A percentile compares a stretch with the other conserved stretches of the same genome.
Conservation (phyloP, 2,888 invertebrate genomes). For the Tupiocoris notatus region DNA sequence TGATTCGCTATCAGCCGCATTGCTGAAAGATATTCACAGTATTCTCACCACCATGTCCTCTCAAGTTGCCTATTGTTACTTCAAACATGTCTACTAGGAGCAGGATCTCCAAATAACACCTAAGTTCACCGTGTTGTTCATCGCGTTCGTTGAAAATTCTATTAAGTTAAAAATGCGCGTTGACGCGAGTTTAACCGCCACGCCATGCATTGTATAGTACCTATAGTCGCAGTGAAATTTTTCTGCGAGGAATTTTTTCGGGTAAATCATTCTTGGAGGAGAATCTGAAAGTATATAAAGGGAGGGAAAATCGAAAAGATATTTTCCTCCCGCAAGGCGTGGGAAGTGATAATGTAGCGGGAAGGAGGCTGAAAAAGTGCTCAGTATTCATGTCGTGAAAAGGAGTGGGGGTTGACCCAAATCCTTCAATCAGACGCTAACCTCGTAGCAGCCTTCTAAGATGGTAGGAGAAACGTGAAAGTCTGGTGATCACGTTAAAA, state of each 20-base stretch:
- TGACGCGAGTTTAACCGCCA: neutral
- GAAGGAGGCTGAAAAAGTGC: constrained; percentile 29
- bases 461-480: neutral
- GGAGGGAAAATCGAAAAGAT: constrained; percentile 8
- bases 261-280: neutral
- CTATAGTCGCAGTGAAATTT: neutral
- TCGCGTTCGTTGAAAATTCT: neutral
- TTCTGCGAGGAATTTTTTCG: neutral
- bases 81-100: too few relatives aligned
- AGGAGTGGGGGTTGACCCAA: constrained; percentile 33
- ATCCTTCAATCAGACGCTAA: constrained; percentile 41
- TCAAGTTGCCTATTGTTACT: too few relatives aligned
- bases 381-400: constrained; percentile 39
- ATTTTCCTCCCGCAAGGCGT: constrained; percentile 7
- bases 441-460: constrained; percentile 33
- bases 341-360: constrained; percentile 27
- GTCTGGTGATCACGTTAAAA: neutral
- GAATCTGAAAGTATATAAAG: neutral
- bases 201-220: neutral
- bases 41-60: too few relatives aligned
- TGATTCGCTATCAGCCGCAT: too few relatives aligned
- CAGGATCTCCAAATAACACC: too few relatives aligned
- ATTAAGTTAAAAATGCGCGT: neutral
- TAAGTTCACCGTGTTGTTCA: too few relatives aligned
- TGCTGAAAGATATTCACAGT: too few relatives aligned